Base-by-base conservation (phyloP, 37 sponge, comb jelly and placozoan genomes). In the Crambe crambe region DNA sequence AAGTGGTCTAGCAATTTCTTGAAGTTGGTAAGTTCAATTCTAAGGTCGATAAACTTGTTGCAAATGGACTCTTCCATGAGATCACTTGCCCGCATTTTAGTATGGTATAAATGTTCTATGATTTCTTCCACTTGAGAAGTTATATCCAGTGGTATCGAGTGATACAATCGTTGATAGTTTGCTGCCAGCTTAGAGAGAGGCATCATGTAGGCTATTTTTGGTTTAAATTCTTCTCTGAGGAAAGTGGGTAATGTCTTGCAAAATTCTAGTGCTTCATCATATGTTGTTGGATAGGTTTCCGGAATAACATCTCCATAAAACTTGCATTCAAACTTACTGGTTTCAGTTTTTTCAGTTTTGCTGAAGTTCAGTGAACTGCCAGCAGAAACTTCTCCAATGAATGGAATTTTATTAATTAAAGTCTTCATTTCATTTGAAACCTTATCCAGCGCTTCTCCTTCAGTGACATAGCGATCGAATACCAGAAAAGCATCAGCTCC, bases 401-500 rank as follows among this genome's bases (percentile, higher is more conserved):
- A n/a, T 62, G 63, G 63, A 62, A 62, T 62, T n/a, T 10, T 21
- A n/a, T 18, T 25, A 62, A 84, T 43, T 41, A 75, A 3, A 21
- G 36, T 30, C 47, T 84, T 41, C 70, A 84, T 4, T 1, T 76
- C 32, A 1, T 62, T 77, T 10, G 75, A 58, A 3, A 84, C 44
- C 18, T 47, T 31, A 0, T 29, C 39, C 25, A 26, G 3, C 2
- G 56, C 76, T 23, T 84, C 85, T 3, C 42, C 39, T 4, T 0
- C 5, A 30, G 37, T 56, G 5, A 75, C 77, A 40, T 67, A 38
- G 37, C 77, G 35, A 27, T 84, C 85, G 67, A 84, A 84, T 0
- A 84, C 70, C 26, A 84, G 76, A 61, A 84, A 84, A 29, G 85
- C 85, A 18, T 84, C 85, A 2, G 85, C 76, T 5, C 85, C 85